phyloP scores from a whole-genome alignment of 2,797 vertebrate species.

The Rhabdomys pumilio region DNA sequence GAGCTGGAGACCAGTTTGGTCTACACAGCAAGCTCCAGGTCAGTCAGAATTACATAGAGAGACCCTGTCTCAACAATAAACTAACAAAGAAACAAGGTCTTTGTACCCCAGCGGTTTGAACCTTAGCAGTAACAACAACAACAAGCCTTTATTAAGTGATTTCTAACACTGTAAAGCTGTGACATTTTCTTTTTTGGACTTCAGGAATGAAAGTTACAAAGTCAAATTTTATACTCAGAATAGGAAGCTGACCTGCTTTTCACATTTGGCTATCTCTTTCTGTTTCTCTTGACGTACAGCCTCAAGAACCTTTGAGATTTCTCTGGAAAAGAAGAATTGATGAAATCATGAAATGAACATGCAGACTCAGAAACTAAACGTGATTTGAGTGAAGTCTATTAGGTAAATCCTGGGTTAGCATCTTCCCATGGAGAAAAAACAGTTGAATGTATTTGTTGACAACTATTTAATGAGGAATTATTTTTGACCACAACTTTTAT shows the following conservation, averaged over 20 bases:
- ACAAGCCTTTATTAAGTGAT: neutral
- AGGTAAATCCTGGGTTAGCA: neutral
- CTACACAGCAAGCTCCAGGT: neutral
- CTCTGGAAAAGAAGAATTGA: slow-evolving; percentile 89
- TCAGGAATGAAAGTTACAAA: neutral
- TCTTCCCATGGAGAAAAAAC: neutral
- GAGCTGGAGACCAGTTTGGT: no score
- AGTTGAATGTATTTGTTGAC: neutral
- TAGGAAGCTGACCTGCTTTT: slow-evolving; percentile 92
- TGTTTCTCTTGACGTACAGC: slow-evolving; percentile 92
- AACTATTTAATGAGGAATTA: neutral
- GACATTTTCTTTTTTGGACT: neutral
- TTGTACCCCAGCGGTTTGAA: neutral
- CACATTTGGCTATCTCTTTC: slow-evolving; percentile 89
- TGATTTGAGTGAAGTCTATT: neutral
- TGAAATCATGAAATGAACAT: neutral
- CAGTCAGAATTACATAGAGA: neutral
- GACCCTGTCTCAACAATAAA: neutral
- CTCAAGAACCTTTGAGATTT: slow-evolving; percentile 92
- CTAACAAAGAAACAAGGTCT: neutral
- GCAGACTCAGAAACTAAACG: neutral
- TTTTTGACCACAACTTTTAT: neutral
- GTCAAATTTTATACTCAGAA: neutral
- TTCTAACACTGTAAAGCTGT: slow-evolving; percentile 21
- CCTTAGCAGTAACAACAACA: neutral